These are phyloP conservation scores for Pseudolaguvia tuberculata DNA, from an alignment of 2,113 vertebrate genomes.

Conservation along the genomic window DNA sequence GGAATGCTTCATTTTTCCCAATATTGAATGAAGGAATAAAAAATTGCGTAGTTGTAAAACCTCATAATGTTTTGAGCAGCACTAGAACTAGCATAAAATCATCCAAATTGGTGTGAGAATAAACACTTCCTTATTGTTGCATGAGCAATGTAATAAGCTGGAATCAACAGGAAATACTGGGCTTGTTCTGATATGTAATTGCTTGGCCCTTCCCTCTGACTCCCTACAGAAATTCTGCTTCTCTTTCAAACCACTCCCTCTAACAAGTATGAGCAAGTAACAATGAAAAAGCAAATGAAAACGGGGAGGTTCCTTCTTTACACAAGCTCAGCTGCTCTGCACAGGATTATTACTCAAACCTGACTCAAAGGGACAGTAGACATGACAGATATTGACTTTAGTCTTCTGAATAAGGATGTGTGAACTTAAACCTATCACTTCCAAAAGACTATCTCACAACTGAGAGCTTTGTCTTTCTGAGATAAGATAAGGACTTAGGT, in stretches of 20 bases:
- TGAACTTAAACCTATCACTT: constrained; percentile 40
- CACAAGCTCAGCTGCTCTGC: constrained; percentile 19
- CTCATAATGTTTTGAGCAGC: background rate
- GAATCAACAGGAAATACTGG: constrained; percentile 54
- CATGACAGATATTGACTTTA: background rate
- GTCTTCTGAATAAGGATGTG: constrained; percentile 29
- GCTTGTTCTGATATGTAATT: constrained; percentile 49
- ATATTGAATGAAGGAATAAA: background rate
- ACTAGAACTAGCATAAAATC: background rate
- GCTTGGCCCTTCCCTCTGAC: constrained; percentile 30
- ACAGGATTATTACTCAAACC: background rate
- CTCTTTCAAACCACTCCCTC: constrained; percentile 54
- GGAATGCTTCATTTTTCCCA: background rate
- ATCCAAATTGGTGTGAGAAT: background rate
- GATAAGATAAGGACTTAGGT: background rate
- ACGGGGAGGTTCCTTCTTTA: constrained; percentile 55
- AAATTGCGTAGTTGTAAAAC: background rate
- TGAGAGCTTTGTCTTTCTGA: constrained; percentile 10
- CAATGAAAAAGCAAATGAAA: constrained; percentile 47
- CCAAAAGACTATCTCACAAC: constrained; percentile 40
- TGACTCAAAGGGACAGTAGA: background rate
- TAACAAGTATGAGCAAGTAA: constrained; percentile 64
- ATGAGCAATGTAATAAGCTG: constrained; percentile 10
- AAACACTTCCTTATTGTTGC: background rate
- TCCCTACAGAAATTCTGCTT: constrained; percentile 11